A percentile compares a stretch with the other conserved stretches of the same genome.
Evolutionary conservation across 2,888 invertebrate genomes (phyloP).

Genomic region (Metellina segmentata): DNA sequence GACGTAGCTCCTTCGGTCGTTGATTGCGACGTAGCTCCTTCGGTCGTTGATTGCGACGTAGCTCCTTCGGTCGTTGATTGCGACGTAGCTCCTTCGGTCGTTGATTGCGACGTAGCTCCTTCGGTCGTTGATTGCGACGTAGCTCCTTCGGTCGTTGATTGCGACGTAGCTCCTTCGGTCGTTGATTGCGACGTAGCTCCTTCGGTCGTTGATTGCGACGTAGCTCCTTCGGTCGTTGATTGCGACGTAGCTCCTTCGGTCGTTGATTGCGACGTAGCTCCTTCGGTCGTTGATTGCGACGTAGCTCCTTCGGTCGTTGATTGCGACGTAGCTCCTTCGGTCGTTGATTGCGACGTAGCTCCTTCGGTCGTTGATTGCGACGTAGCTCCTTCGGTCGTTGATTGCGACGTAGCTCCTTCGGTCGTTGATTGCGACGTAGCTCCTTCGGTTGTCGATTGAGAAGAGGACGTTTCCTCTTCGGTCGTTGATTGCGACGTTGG

Average conservation of each 20-base stretch:
- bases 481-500: background rate
- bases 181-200: background rate
- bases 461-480: background rate
- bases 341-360: background rate
- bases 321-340: background rate
- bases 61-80: background rate
- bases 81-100: background rate
- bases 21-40: background rate
- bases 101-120: background rate
- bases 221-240: too few species aligned
- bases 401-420: background rate
- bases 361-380: too few species aligned
- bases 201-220: background rate
- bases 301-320: background rate
- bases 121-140: too few species aligned
- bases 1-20: background rate
- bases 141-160: background rate
- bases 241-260: too few species aligned
- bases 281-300: too few species aligned
- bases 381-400: background rate
- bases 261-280: too few species aligned
- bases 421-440: background rate
- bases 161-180: too few species aligned
- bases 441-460: too few species aligned
- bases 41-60: background rate